Evolutionary conservation across 2,113 vertebrate species (phyloP).

Genomic region (Nibea albiflora): DNA sequence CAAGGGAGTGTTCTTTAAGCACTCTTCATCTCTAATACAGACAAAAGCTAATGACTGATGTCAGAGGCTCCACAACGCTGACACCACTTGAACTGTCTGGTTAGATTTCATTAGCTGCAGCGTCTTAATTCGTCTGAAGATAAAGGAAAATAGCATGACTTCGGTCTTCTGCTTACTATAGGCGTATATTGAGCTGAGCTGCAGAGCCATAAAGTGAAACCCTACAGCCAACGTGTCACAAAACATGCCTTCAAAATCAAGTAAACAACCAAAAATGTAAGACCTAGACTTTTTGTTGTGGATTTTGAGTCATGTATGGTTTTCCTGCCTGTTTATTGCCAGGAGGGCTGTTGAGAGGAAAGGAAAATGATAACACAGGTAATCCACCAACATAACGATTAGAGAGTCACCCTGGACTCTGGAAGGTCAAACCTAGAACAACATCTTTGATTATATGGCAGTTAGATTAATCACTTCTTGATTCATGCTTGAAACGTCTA

Average conservation of each 20-base stretch:
- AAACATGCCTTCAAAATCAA: not conserved
- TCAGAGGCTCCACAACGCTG: not conserved
- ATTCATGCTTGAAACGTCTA: not conserved
- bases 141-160: not conserved
- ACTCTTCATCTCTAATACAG: not conserved
- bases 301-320: not conserved
- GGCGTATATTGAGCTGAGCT: not conserved
- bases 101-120: not conserved
- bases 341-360: not conserved
- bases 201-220: conserved; percentile 1
- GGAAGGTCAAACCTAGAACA: conserved; percentile 43
- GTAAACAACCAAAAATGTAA: not conserved
- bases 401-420: not conserved
- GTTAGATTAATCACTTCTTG: conserved; percentile 15
- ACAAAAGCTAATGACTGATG: not conserved
- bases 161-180: not conserved
- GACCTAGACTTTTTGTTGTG: not conserved
- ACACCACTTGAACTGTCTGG: not conserved
- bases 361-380: conserved; percentile 29
- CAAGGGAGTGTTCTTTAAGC: not conserved
- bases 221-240: not conserved
- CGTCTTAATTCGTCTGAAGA: not conserved
- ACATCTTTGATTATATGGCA: conserved; percentile 30
- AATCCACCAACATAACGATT: conserved; percentile 42
- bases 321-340: not conserved